A percentile compares a stretch with the other conserved stretches of the same genome.
These are phyloP conservation scores for Cheiracanthium punctorium DNA, from an alignment of 2,888 invertebrate species.

Conservation along the genomic window DNA sequence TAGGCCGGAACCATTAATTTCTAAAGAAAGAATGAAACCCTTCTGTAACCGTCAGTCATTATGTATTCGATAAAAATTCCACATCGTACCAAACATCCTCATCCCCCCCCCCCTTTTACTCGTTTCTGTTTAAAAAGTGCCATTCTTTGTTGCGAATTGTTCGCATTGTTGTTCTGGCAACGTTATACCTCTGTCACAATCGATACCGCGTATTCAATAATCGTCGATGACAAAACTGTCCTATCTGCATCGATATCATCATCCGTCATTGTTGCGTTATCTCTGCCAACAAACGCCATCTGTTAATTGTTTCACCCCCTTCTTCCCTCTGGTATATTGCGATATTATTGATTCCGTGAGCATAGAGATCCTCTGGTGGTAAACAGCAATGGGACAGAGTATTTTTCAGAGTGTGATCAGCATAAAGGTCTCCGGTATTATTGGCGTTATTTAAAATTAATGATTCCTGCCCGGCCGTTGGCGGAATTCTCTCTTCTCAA, in stretches of 20 bases:
- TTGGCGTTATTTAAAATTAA: constrained; percentile 64
- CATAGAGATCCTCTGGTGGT: background rate
- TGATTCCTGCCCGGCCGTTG: constrained; percentile 6
- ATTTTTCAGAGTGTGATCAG: constrained; percentile 61
- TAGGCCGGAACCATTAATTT: background rate
- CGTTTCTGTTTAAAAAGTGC: constrained; percentile 10
- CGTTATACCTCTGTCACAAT: constrained; percentile 14
- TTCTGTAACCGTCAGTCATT: background rate
- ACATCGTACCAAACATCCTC: background rate
- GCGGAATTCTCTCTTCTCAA: background rate
- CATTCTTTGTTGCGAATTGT: background rate
- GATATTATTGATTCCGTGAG: constrained; percentile 45
- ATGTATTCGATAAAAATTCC: constrained; percentile 11
- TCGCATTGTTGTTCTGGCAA: constrained; percentile 3
- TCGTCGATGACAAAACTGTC: constrained; percentile 58
- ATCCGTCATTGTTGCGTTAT: constrained; percentile 53
- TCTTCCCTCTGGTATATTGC: background rate
- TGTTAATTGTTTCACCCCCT: constrained; percentile 6
- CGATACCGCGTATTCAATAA: constrained; percentile 53
- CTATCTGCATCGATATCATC: constrained; percentile 64
- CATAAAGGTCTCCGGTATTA: constrained; percentile 21
- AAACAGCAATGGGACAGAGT: constrained; percentile 25
- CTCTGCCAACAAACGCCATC: constrained; percentile 10
- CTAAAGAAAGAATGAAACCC: background rate
- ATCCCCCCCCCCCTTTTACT: background rate